These are phyloP conservation scores for Xiphophorus maculatus DNA, from an alignment of 2,113 vertebrate genomes.

Conservation along the genomic window DNA sequence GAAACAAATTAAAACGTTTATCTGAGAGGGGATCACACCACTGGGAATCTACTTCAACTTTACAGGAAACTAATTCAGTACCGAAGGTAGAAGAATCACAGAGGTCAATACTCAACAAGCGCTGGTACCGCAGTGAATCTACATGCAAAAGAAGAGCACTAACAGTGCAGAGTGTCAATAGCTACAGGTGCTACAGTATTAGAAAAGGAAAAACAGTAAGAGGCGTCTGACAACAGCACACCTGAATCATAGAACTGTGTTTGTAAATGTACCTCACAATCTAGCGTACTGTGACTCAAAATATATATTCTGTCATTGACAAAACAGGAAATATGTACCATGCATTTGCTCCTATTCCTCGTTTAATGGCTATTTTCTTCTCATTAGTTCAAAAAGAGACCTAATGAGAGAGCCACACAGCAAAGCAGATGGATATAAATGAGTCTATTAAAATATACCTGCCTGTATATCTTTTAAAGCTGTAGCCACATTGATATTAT, in stretches of 20 bases:
- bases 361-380: conserved; percentile 42
- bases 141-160: conserved; percentile 57
- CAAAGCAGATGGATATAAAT: conserved; percentile 61
- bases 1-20: conserved; percentile 23
- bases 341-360: conserved; percentile 39
- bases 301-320: conserved; percentile 32
- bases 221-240: conserved; percentile 46
- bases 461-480: conserved; percentile 63
- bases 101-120: conserved; percentile 52
- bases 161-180: conserved; percentile 65
- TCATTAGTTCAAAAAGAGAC: conserved; percentile 38
- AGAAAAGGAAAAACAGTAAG: conserved; percentile 39
- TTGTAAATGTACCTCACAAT: conserved; percentile 48
- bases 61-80: conserved; percentile 72
- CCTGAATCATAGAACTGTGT: conserved; percentile 33
- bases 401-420: conserved; percentile 44
- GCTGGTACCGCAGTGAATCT: conserved; percentile 47
- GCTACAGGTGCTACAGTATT: conserved; percentile 72
- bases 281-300: conserved; percentile 49
- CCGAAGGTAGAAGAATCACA: conserved; percentile 63
- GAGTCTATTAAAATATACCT: conserved; percentile 60
- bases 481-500: conserved; percentile 49
- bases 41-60: conserved; percentile 53
- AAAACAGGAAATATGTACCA: conserved; percentile 52
- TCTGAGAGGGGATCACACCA: conserved; percentile 48